These are phyloP conservation scores for Saturnia pavonia DNA, from an alignment of 2,888 invertebrate genomes.

Conservation along the genomic window DNA sequence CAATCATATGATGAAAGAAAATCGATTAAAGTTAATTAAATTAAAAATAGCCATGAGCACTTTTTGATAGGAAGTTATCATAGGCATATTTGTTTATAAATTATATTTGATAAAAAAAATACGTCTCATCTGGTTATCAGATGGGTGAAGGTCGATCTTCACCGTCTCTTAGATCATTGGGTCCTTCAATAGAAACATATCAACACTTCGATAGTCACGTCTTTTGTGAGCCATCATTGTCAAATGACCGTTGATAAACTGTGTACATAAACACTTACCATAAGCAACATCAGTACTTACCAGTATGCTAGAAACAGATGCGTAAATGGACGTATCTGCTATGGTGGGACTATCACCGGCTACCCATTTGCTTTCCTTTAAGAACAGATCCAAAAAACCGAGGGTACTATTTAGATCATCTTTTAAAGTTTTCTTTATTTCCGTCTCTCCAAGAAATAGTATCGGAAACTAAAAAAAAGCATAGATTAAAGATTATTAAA, in stretches of 20 bases:
- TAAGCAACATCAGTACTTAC: conserved; percentile 63
- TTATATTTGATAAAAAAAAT: too few relatives aligned
- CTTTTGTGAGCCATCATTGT: background rate
- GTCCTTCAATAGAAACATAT: too few relatives aligned
- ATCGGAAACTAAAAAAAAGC: conserved; percentile 81
- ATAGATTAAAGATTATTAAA: background rate
- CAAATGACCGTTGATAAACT: background rate
- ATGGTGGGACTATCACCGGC: conserved; percentile 83
- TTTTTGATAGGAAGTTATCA: too few relatives aligned
- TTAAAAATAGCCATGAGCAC: too few relatives aligned
- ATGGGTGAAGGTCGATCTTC: too few relatives aligned
- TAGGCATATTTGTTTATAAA: too few relatives aligned
- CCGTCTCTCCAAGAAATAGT: conserved; percentile 80
- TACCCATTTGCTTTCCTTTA: conserved; percentile 82
- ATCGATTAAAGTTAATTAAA: too few relatives aligned
- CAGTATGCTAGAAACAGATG: conserved; percentile 79
- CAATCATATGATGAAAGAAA: too few relatives aligned
- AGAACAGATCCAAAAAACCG: conserved; percentile 82
- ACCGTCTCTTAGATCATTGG: too few relatives aligned
- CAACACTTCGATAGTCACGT: too few relatives aligned
- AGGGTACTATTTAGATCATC: conserved; percentile 81
- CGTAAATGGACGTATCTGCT: conserved; percentile 83
- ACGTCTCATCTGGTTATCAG: too few relatives aligned
- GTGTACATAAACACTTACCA: background rate
- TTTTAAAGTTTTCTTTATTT: conserved; percentile 76